Evolutionary conservation across 2,797 vertebrate genomes (phyloP).

Genomic region (Gobionotothen gibberifrons): DNA sequence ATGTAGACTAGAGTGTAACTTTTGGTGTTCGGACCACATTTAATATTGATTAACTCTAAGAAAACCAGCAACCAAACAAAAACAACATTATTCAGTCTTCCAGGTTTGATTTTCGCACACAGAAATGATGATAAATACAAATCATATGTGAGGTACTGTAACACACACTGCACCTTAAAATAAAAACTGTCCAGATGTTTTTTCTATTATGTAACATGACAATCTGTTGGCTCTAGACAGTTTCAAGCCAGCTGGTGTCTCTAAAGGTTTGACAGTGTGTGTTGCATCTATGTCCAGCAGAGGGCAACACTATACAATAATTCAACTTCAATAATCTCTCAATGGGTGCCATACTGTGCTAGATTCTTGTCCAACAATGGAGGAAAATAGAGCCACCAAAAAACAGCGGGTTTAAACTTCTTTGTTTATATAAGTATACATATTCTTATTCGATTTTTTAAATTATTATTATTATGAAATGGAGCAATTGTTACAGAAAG

Average conservation of each 20-base stretch:
- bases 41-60: no score
- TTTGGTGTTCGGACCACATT: no score
- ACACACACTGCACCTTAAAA: not conserved
- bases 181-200: not conserved
- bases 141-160: not conserved
- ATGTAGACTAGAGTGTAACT: no score
- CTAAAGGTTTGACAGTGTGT: not conserved
- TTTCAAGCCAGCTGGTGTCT: not conserved
- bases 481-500: no score
- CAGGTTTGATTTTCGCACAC: not conserved
- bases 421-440: no score
- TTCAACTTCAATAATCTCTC: not conserved
- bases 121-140: rapidly evolving
- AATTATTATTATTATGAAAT: no score
- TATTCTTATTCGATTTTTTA: no score
- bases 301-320: conserved; percentile 14
- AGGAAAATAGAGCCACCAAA: not conserved
- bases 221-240: not conserved
- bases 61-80: no score
- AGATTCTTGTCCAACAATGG: not conserved
- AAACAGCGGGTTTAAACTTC: no score
- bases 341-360: not conserved
- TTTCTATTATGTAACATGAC: not conserved
- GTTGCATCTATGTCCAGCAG: conserved; percentile 16
- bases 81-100: not conserved